These are phyloP conservation scores for Protobothrops mucrosquamatus DNA, from an alignment of 2,113 vertebrate species.

Conservation along the genomic window DNA sequence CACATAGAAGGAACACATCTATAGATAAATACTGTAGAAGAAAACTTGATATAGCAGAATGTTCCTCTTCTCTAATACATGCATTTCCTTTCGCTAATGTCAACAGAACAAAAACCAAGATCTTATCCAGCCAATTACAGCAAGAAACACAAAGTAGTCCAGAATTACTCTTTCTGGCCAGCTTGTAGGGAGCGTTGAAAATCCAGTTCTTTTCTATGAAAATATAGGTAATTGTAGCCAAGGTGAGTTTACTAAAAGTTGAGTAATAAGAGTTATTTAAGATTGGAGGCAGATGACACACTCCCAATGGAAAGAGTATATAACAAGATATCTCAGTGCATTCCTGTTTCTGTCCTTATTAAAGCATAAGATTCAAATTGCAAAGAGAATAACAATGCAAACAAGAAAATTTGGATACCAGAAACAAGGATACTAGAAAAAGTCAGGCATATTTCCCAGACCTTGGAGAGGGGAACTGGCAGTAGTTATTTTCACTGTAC, in stretches of 20 bases:
- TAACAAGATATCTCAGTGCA: not conserved
- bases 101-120: not conserved
- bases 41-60: not conserved
- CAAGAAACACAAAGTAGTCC: not conserved
- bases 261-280: not conserved
- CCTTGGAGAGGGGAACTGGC: not conserved
- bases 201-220: not conserved
- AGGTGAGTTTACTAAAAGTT: not conserved
- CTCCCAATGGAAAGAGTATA: not conserved
- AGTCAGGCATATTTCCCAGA: not conserved
- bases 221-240: not conserved
- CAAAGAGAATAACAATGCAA: not conserved
- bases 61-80: not conserved
- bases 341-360: not conserved
- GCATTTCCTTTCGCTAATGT: not conserved
- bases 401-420: not conserved
- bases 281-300: not conserved
- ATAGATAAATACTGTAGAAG: not conserved
- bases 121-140: not conserved
- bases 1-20: not conserved
- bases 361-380: not conserved
- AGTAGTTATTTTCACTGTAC: not conserved
- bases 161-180: not conserved
- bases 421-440: not conserved
- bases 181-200: not conserved